Base-by-base conservation (phyloP, 2,888 invertebrate species). In the Tenthredo livida region DNA sequence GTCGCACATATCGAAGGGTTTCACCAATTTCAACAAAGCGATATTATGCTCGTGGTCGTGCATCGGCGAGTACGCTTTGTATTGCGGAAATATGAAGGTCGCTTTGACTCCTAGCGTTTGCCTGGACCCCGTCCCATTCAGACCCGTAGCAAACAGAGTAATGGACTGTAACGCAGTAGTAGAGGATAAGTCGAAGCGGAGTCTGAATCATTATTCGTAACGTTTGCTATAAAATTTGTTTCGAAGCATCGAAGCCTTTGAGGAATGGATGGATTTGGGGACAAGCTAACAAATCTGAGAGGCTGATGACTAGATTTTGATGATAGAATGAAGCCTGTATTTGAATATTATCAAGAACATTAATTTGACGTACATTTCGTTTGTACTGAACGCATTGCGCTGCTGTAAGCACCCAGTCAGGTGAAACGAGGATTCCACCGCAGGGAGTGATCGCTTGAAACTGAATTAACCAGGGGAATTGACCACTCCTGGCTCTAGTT, bases 401-500 rank as follows among this genome's bases (percentile, higher is more conserved):
- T 10, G 90, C 89, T 2, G 90, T 90, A 75, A 90, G 86, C 37
- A 90, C 88, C 90, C 90, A 90, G 61, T 90, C 90, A 29, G 89
- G 87, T 17, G 89, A 88, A 58, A 90, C 84, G 21, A 90, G 87
- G 54, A 90, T 86, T 47, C 90, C 90, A 29, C 90, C 89, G 83
- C 90, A 90, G 75, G 90, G 90, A 65, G 84, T 82, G 84, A 90
- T 86, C 29, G 90, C 90, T 86, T 90, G 87, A 86, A 90, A 90
- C 80, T 90, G 90, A 85, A 90, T 86, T 37, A 90, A 84, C 90
- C 90, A 90, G 12, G 90, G 90, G 87, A 90, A 90, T 12, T 90
- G 88, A 25, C 88, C 88, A n/a, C 87, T 85, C 9, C 84, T 75
- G 40, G 85, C 87, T 65, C 89, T 88, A 43, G 86, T 85, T 3